A percentile compares a stretch with the other conserved stretches of the same genome.
phyloP scores from a whole-genome alignment of 2,797 vertebrate species.

The Malacoraja senta region DNA sequence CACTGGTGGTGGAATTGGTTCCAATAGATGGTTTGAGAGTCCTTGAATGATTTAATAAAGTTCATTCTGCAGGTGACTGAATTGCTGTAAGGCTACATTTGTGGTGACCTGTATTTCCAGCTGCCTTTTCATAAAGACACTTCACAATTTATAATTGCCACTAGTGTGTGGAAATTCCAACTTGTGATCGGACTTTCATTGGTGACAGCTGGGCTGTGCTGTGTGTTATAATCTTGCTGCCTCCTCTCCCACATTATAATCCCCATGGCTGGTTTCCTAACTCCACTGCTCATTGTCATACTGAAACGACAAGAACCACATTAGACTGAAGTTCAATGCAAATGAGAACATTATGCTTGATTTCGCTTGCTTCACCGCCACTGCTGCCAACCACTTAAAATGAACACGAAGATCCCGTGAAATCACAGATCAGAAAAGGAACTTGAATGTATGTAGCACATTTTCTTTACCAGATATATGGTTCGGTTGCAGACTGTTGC shows the following conservation, averaged over 20 bases:
- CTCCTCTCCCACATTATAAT: not conserved
- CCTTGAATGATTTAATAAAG: not conserved
- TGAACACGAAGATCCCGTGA: not conserved
- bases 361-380: not conserved
- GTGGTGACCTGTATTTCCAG: not conserved
- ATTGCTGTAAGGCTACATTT: not conserved
- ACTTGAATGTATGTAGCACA: not conserved
- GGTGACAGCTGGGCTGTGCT: not conserved
- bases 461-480: not conserved
- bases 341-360: not conserved
- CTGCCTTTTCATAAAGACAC: not conserved
- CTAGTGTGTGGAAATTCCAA: not conserved
- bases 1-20: not conserved
- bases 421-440: not conserved
- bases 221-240: not conserved
- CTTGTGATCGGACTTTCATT: not conserved
- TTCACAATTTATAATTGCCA: not conserved
- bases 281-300: not conserved
- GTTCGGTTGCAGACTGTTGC: not conserved
- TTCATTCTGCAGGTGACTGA: constrained; percentile 15
- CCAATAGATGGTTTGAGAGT: not conserved
- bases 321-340: not conserved
- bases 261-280: not conserved
- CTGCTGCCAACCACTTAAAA: not conserved
- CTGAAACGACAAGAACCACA: not conserved